Evolutionary conservation across 2,888 invertebrate genomes (phyloP), one percentile per base, ranked within the genome.

Genomic region (Holacanthella duospinosa): DNA sequence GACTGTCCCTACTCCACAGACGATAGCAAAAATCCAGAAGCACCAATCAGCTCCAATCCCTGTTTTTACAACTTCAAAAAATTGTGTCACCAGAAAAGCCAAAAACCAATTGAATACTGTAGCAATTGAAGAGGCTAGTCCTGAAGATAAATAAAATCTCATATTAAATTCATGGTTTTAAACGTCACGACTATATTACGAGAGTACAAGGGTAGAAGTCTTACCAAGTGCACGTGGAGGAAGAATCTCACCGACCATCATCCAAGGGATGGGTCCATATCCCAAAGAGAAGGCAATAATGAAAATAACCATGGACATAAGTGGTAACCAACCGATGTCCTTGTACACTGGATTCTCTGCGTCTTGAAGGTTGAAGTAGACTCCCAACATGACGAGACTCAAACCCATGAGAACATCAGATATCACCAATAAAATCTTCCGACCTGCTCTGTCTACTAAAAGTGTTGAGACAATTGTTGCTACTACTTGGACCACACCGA

Each of bases 221-320:
- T 55, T 55, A 55, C 94, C 93, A 66, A 93, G 83, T 64, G 93
- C 90, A 76, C 86, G 88, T 76, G 77, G 73, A 60, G 95, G 90
- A 74, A 94, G 79, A 71, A 93, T 89, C 79, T 93, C 93, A 62
- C 92, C 91, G 84, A 93, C 86, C 91, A 93, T 91, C n/a, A 83
- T 79, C 92, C 86, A 89, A 0, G 89, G 89, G 48, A 89, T 85
- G 0, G 89, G 89, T 0, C 89, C 89, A 74, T 87, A 91, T 24
- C 89, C 93, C 61, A 92, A 79, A 0, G 91, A 90, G 77, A 93
- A 93, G 29, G 89, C 90, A 60, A 91, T 79, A 2, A 93, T 89
- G 77, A 88, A 93, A 60, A 91, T 79, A 36, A 92, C 86, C 73
- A 91, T 85, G 75, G 88, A 86, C 19, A 82, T 81, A 21, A 93